These are phyloP conservation scores for Deilephila porcellus DNA, from an alignment of 2,888 invertebrate genomes.

Conservation along the genomic window DNA sequence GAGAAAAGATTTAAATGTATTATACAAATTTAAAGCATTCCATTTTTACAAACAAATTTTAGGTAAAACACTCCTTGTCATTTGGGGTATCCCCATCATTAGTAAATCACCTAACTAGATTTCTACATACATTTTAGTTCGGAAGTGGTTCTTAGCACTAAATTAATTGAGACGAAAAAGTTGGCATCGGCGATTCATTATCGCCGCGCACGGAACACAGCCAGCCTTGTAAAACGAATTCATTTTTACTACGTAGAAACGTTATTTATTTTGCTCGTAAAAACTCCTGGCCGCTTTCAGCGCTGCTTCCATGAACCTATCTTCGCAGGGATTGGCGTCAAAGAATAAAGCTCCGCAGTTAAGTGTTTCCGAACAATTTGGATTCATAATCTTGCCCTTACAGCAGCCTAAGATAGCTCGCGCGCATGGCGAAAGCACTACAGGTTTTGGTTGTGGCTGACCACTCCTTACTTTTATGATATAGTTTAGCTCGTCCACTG, in stretches of 20 bases:
- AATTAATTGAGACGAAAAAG: background rate
- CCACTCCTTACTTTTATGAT: constrained; percentile 61
- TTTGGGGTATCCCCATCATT: too few relatives aligned
- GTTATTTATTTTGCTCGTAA: constrained; percentile 64
- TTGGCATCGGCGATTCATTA: constrained; percentile 19
- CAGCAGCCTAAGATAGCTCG: constrained; percentile 92
- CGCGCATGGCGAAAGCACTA: constrained; percentile 85
- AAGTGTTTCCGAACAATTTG: constrained; percentile 89
- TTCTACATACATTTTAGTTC: too few relatives aligned
- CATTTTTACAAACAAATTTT: too few relatives aligned
- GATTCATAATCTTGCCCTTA: constrained; percentile 71
- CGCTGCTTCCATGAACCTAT: constrained; percentile 85
- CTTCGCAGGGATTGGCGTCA: constrained; percentile 90
- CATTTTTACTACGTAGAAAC: constrained; percentile 36
- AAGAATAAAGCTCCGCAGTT: constrained; percentile 90
- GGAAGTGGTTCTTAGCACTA: background rate
- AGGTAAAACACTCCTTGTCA: too few relatives aligned
- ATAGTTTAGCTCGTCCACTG: constrained; percentile 66
- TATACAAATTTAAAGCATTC: too few relatives aligned
- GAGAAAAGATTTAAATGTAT: too few relatives aligned
- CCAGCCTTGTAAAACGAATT: background rate
- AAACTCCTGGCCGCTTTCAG: constrained; percentile 73
- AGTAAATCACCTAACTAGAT: too few relatives aligned
- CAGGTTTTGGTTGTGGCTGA: constrained; percentile 45
- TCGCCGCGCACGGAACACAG: background rate